phyloP scores from a whole-genome alignment of 2,113 vertebrate genomes.

The Oncorhynchus tshawytscha region DNA sequence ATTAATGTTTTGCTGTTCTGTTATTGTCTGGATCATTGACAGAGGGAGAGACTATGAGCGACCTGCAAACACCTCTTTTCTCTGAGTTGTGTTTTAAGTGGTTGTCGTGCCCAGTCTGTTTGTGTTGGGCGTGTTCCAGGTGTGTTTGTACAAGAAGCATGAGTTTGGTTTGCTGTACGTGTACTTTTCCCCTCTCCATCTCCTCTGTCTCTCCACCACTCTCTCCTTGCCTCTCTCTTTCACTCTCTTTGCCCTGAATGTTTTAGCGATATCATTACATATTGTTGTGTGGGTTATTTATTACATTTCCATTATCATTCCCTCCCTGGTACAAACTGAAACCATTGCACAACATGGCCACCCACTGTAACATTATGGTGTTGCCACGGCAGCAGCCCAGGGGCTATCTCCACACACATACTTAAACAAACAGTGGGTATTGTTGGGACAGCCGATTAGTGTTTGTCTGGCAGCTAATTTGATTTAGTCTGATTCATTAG shows the following conservation, averaged over 20 bases:
- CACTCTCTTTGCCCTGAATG: background rate
- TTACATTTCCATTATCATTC: constrained; percentile 16
- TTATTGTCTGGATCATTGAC: constrained; percentile 57
- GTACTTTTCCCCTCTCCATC: constrained; percentile 5
- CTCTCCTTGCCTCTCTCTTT: background rate
- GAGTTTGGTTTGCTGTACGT: constrained; percentile 48
- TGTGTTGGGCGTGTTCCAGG: constrained; percentile 66
- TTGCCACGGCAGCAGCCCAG: constrained; percentile 46
- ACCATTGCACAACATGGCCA: constrained; percentile 27
- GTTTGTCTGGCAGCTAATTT: constrained; percentile 35
- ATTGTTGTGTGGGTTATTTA: background rate
- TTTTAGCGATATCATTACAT: background rate
- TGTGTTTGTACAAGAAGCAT: constrained; percentile 68
- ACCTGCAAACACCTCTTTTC: constrained; percentile 57
- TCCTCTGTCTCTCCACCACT: background rate
- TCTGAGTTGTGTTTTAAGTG: constrained; percentile 63
- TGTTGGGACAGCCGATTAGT: constrained; percentile 24
- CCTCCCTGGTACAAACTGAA: constrained; percentile 16
- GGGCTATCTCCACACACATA: constrained; percentile 35
- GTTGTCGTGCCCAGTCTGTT: constrained; percentile 52
- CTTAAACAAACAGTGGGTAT: constrained; percentile 41
- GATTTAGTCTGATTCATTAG: constrained; percentile 53
- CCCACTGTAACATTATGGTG: constrained; percentile 33
- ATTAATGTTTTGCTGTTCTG: constrained; percentile 50
- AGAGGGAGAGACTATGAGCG: constrained; percentile 37